Percentiles rank a stretch among this genome's conserved stretches.
phyloP scores from a whole-genome alignment of 2,113 vertebrate species.

The Indicator maculatus region DNA sequence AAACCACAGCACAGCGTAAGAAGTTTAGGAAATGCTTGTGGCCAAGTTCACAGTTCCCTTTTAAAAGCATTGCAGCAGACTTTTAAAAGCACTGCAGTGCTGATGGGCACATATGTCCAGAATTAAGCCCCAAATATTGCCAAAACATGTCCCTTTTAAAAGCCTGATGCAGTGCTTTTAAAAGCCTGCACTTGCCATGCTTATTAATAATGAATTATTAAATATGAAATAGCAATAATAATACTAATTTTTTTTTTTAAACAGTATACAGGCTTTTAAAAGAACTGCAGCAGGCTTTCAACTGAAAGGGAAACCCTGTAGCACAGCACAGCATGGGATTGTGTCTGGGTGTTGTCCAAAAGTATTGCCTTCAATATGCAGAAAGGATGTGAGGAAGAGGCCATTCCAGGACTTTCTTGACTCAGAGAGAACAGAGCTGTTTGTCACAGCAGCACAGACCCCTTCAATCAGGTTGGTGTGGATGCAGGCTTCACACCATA shows the following conservation, averaged over 20 bases:
- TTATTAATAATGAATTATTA: no score
- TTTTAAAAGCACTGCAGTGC: no score
- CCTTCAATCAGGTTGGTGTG: not conserved
- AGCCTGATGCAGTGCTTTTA: no score
- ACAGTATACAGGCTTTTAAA: no score
- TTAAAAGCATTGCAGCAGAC: no score
- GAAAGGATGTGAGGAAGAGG: constrained; percentile 4
- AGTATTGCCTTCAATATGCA: not conserved
- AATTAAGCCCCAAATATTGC: no score
- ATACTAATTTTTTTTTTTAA: no score
- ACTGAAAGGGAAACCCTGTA: not conserved
- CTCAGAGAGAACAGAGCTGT: not conserved
- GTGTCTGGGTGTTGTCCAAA: not conserved
- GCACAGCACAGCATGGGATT: constrained; percentile 11
- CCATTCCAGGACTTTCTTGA: not conserved
- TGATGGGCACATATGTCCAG: no score
- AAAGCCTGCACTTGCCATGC: no score
- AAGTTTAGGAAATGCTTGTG: not conserved
- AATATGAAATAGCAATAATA: no score
- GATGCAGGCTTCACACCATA: not conserved
- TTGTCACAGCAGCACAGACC: not conserved
- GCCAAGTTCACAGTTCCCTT: not conserved
- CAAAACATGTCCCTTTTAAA: no score
- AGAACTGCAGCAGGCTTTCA: no score
- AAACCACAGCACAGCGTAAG: not conserved